Conservation (phyloP, 2,888 invertebrate genomes). For the Andrena haemorrhoa region DNA sequence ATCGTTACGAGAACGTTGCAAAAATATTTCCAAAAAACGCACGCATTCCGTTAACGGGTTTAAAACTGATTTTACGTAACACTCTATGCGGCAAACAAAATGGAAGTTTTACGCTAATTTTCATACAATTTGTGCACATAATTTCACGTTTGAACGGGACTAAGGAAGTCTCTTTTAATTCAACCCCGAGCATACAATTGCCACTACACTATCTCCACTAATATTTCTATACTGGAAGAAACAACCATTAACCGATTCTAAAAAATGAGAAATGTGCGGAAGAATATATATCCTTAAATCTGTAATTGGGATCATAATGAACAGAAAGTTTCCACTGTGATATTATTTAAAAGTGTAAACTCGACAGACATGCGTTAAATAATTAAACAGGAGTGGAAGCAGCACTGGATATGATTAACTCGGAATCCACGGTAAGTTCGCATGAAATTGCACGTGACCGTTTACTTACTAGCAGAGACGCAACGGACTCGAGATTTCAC, state of each 20-base stretch:
- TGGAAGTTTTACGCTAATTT: not conserved
- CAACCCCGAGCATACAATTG: no score
- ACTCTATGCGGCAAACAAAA: not conserved
- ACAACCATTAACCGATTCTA: no score
- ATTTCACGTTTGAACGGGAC: not conserved
- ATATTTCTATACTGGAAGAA: no score
- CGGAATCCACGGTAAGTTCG: conserved; percentile 4
- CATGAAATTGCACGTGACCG: not conserved
- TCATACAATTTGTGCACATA: not conserved
- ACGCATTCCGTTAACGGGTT: not conserved
- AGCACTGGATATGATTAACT: not conserved
- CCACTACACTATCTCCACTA: no score
- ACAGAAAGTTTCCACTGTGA: not conserved
- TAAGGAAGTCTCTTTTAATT: no score
- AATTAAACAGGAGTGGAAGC: not conserved
- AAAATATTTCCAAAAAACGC: no score
- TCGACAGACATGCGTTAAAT: not conserved
- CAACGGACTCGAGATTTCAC: conserved; percentile 28
- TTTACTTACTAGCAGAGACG: conserved; percentile 37
- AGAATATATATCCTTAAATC: no score
- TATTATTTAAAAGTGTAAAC: not conserved
- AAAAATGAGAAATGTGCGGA: no score
- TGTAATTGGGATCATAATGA: no score
- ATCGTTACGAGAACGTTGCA: no score
- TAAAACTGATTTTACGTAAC: conserved; percentile 12